Conservation (phyloP, 2,113 vertebrate species). For the Paradoxurus hermaphroditus region DNA sequence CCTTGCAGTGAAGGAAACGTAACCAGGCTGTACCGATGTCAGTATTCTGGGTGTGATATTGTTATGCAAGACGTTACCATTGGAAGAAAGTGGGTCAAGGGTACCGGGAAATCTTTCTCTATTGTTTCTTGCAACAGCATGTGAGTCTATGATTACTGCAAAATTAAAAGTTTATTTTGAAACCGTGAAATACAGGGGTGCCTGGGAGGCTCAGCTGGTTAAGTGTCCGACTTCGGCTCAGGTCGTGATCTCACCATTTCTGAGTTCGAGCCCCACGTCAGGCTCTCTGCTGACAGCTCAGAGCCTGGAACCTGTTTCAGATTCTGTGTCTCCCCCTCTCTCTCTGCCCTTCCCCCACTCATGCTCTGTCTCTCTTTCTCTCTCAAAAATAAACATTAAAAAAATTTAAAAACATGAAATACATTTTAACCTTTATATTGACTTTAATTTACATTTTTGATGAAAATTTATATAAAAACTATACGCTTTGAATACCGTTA, state of each 20-base stretch:
- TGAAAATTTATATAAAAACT: constrained; percentile 5
- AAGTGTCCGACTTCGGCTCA: too few species aligned
- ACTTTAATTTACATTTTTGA: not conserved
- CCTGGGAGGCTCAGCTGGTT: too few species aligned
- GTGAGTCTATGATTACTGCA: not conserved
- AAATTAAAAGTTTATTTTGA: not conserved
- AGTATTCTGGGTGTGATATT: not conserved
- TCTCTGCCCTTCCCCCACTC: too few species aligned
- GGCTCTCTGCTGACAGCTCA: too few species aligned
- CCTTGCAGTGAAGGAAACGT: not conserved
- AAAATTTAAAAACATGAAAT: not conserved
- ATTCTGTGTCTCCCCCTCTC: too few species aligned
- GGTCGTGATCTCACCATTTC: too few species aligned
- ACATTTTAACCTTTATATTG: not conserved
- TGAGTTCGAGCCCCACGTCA: too few species aligned
- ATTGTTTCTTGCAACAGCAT: not conserved
- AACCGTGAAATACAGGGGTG: not conserved
- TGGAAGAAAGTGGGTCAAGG: not conserved
- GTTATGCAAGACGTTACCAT: not conserved
- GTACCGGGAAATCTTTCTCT: not conserved
- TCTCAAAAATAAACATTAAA: not conserved
- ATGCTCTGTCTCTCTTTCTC: too few species aligned
- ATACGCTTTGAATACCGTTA: not conserved
- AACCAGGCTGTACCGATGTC: too few species aligned
- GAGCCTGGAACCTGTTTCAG: too few species aligned